phyloP scores from a whole-genome alignment of 2,797 vertebrate species.

The Hippoglossus hippoglossus region DNA sequence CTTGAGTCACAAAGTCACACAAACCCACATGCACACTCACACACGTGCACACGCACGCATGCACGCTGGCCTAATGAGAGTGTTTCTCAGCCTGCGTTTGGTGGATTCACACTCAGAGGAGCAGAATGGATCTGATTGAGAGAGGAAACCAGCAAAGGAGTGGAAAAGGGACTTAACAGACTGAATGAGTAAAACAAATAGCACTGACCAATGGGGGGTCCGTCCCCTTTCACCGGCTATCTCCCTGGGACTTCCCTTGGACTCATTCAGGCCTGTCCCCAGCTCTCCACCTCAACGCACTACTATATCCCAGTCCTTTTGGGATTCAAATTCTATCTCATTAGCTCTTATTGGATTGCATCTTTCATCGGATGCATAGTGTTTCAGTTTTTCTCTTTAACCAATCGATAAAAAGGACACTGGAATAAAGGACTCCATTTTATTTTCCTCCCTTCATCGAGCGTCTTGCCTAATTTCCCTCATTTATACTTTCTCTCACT shows the following conservation, averaged over 20 bases:
- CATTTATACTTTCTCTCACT: conserved; percentile 26
- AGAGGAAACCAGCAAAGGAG: conserved; percentile 56
- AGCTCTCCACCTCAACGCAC: conserved; percentile 56
- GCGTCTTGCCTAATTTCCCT: conserved; percentile 45
- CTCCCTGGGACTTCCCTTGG: conserved; percentile 64
- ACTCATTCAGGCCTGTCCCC: conserved; percentile 48
- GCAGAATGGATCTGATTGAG: conserved; percentile 71
- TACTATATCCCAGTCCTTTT: conserved; percentile 67
- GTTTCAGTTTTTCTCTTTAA: conserved; percentile 55
- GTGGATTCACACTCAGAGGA: conserved; percentile 56
- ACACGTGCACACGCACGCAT: conserved; percentile 5
- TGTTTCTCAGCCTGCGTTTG: conserved; percentile 66
- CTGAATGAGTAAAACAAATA: conserved; percentile 51
- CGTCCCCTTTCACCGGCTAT: conserved; percentile 49
- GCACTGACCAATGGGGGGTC: conserved; percentile 63
- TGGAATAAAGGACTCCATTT: conserved; percentile 36
- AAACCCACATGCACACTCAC: conserved; percentile 13
- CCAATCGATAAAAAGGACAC: conserved; percentile 41
- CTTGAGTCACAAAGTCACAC: conserved; percentile 9
- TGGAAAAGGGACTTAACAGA: conserved; percentile 44
- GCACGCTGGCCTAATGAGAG: conserved; percentile 57
- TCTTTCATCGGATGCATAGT: conserved; percentile 52
- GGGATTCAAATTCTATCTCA: conserved; percentile 81
- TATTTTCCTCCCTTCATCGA: conserved; percentile 39
- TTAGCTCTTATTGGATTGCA: conserved; percentile 81